Conservation (phyloP, 2,888 invertebrate species). For the Atethmia centrago region DNA sequence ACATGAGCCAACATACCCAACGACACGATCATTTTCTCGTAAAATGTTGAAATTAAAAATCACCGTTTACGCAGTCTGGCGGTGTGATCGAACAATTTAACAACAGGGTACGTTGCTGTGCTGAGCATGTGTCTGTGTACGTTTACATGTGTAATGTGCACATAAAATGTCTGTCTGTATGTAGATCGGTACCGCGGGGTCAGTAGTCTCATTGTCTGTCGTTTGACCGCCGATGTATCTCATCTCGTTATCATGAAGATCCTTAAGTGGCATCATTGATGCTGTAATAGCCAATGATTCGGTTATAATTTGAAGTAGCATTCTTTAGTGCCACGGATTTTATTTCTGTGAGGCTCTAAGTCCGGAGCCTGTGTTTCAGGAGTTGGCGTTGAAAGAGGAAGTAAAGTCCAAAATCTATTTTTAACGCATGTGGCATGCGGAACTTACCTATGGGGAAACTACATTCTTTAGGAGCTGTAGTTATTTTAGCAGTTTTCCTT, state of each 20-base stretch:
- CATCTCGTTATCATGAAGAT: constrained; percentile 59
- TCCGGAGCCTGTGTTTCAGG: not conserved
- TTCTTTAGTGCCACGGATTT: constrained; percentile 23
- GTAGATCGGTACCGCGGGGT: constrained; percentile 52
- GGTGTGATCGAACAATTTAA: constrained; percentile 65
- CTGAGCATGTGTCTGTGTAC: constrained; percentile 14
- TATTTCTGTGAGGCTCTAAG: not conserved
- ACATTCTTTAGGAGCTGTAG: constrained; percentile 7
- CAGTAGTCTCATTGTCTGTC: constrained; percentile 65
- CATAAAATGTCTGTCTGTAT: constrained; percentile 13
- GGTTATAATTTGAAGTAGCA: constrained; percentile 24
- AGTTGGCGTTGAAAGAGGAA: not conserved
- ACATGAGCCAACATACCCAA: too few relatives aligned
- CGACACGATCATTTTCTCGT: not conserved
- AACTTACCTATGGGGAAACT: constrained; percentile 4
- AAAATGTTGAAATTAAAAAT: constrained; percentile 29
- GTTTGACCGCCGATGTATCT: constrained; percentile 63
- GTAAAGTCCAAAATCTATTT: constrained; percentile 3
- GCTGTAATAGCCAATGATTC: constrained; percentile 32
- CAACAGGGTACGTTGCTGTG: constrained; percentile 60
- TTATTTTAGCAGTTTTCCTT: constrained; percentile 40
- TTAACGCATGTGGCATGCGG: not conserved
- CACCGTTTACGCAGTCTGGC: constrained; percentile 26
- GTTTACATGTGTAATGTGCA: constrained; percentile 17
- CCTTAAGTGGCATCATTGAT: constrained; percentile 62